These are phyloP conservation scores for Hypocryptadius cinnamomeus DNA, from an alignment of 2,113 vertebrate species.

Conservation along the genomic window DNA sequence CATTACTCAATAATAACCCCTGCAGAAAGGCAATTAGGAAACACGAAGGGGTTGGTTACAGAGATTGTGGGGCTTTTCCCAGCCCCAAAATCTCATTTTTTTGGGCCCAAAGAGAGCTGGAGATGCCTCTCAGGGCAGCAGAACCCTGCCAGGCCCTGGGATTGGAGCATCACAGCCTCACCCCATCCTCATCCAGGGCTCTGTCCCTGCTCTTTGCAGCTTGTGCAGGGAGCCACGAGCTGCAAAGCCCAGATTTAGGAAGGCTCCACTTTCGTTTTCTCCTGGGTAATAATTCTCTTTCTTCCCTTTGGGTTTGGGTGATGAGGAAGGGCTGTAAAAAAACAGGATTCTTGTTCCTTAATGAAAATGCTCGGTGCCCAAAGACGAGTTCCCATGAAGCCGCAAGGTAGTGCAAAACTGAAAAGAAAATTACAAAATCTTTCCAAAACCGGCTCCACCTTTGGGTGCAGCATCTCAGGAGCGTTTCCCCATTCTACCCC, in stretches of 20 bases:
- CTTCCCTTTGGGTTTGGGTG: not conserved
- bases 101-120: not conserved
- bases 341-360: conserved; percentile 35
- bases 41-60: not conserved
- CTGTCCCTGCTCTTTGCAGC: not conserved
- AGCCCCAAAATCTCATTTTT: not conserved
- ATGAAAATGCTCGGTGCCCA: not conserved
- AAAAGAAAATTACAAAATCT: not conserved
- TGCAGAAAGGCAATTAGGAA: conserved; percentile 37
- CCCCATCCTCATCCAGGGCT: not conserved
- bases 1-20: conserved; percentile 43
- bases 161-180: not conserved
- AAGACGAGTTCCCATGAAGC: not conserved
- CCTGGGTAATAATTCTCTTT: not conserved
- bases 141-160: not conserved
- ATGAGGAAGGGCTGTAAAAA: conserved; percentile 21
- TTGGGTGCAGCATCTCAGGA: not conserved
- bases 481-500: not conserved
- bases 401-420: not conserved
- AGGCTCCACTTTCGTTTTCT: not conserved
- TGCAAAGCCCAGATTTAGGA: not conserved
- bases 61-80: not conserved
- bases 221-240: not conserved
- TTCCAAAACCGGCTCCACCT: not conserved
- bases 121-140: not conserved